Evolutionary conservation across 2,888 invertebrate species (phyloP).

Genomic region (Malachius bipustulatus): DNA sequence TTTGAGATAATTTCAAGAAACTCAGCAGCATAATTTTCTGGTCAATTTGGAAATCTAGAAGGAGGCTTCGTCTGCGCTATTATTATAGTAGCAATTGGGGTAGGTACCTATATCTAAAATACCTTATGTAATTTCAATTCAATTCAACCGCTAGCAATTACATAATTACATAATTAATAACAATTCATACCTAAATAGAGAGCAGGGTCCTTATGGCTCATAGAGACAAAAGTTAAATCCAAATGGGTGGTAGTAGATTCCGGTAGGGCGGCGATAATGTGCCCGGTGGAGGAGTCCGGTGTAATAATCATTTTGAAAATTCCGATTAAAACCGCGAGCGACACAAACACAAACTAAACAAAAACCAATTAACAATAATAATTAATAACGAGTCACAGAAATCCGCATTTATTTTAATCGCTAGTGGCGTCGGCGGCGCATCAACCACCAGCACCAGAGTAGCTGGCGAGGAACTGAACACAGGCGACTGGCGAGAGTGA

Average conservation of each 20-base stretch:
- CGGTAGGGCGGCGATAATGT: slow-evolving; percentile 37
- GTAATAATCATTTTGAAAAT: slow-evolving; percentile 46
- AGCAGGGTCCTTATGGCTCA: slow-evolving; percentile 48
- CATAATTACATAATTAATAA: no score
- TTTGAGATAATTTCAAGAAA: no score
- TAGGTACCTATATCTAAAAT: no score
- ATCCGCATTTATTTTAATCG: slow-evolving; percentile 8
- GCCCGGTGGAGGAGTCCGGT: slow-evolving; percentile 53
- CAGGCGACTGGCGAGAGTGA: slow-evolving; percentile 37
- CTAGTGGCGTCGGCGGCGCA: slow-evolving; percentile 19
- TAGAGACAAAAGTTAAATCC: slow-evolving; percentile 32
- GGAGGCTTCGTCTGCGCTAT: no score
- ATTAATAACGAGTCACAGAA: slow-evolving; percentile 5
- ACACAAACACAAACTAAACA: slow-evolving; percentile 12
- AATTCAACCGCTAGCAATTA: no score
- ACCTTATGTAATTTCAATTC: no score
- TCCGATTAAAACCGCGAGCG: slow-evolving; percentile 11
- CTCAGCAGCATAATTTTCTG: no score
- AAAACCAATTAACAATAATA: slow-evolving; percentile 11
- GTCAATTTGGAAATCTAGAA: no score
- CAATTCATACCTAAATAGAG: slow-evolving; percentile 68
- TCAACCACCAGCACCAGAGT: slow-evolving; percentile 10
- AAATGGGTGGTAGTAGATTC: slow-evolving; percentile 34
- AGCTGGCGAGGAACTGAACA: not conserved
- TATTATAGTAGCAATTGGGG: no score